phyloP scores from a whole-genome alignment of 2,888 invertebrate species.

The Nysson spinosus region DNA sequence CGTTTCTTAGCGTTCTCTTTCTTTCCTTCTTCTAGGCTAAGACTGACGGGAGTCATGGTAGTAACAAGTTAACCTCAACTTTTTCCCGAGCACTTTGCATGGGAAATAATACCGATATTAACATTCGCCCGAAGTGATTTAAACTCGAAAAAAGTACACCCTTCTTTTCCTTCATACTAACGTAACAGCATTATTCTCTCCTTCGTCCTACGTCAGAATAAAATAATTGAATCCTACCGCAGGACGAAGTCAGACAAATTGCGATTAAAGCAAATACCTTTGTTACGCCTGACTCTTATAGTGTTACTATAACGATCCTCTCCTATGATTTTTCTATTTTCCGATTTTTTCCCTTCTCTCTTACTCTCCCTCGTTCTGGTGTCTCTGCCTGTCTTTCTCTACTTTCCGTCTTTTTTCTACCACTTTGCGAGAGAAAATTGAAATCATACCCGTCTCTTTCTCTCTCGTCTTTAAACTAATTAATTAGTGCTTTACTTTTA shows the following conservation, averaged over 20 bases:
- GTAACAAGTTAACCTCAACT: background rate
- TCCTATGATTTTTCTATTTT: conserved; percentile 15
- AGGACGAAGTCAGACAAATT: too few species aligned
- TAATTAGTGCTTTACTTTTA: conserved; percentile 24
- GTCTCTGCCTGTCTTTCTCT: background rate
- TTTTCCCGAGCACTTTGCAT: background rate
- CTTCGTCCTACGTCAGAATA: too few species aligned
- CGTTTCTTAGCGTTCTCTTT: conserved; percentile 4
- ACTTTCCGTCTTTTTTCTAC: background rate
- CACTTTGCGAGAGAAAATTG: too few species aligned
- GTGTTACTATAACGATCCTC: conserved; percentile 15
- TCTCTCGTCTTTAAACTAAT: conserved; percentile 26
- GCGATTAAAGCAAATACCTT: conserved; percentile 17
- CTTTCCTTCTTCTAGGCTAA: background rate
- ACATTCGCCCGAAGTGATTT: too few species aligned
- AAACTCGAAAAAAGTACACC: too few species aligned
- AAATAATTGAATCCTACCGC: too few species aligned
- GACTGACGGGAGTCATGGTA: conserved; percentile 9
- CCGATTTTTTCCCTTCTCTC: conserved; percentile 3
- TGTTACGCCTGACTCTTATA: conserved; percentile 11
- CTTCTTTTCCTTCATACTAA: too few species aligned
- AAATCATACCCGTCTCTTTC: conserved; percentile 17
- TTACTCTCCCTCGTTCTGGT: background rate
- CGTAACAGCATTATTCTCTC: too few species aligned
- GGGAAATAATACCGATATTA: too few species aligned